Conservation (phyloP, 2,113 vertebrate species). For the Hystrix cristata region DNA sequence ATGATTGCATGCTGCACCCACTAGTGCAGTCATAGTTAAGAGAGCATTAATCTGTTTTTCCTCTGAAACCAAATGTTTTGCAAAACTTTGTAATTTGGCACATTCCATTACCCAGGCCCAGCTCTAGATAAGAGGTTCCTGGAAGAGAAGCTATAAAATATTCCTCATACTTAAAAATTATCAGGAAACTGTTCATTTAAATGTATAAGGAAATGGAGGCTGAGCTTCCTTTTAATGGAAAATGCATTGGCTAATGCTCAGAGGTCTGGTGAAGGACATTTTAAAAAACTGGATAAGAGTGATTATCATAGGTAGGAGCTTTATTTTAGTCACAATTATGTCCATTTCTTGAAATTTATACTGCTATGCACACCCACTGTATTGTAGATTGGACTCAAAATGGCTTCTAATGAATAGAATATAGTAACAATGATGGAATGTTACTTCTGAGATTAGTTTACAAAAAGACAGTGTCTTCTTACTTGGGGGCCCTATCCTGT, state of each 20-base stretch:
- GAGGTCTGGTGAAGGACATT: neutral
- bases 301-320: neutral
- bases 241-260: neutral
- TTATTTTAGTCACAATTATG: neutral
- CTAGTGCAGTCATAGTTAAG: slow-evolving; percentile 46
- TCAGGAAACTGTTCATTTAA: slow-evolving; percentile 9
- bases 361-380: neutral
- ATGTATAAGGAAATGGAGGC: neutral
- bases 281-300: neutral
- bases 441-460: neutral
- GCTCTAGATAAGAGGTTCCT: slow-evolving; percentile 3
- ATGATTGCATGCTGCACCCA: slow-evolving; percentile 55
- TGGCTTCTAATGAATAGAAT: neutral
- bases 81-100: slow-evolving; percentile 62
- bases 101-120: neutral
- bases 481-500: neutral
- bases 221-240: neutral
- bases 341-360: neutral
- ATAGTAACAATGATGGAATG: neutral
- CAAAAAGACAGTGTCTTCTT: neutral
- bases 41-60: slow-evolving; percentile 55
- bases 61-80: slow-evolving; percentile 59
- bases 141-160: slow-evolving; percentile 32
- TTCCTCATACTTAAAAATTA: neutral
- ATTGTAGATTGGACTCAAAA: neutral